phyloP scores from a whole-genome alignment of 2,888 invertebrate genomes.

The Synanthedon myopaeformis region DNA sequence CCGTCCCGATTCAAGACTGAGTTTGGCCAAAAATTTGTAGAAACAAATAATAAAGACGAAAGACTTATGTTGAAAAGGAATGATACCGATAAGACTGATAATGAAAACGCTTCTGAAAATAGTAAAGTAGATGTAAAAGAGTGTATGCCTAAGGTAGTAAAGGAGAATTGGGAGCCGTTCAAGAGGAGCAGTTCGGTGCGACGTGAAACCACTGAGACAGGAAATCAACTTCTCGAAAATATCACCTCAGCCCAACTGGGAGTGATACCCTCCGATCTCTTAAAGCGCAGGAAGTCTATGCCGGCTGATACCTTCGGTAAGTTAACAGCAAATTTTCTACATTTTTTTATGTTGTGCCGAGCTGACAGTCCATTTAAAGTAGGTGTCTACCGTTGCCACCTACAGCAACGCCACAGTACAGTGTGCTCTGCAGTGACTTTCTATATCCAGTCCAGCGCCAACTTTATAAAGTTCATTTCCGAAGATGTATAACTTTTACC shows the following conservation, averaged over 20 bases:
- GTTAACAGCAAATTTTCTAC: conserved; percentile 4
- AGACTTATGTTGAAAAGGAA: conserved; percentile 22
- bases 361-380: no score
- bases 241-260: conserved; percentile 28
- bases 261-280: conserved; percentile 20
- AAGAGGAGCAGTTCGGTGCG: conserved; percentile 7
- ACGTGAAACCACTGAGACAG: conserved; percentile 15
- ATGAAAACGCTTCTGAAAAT: conserved; percentile 21
- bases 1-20: conserved; percentile 24
- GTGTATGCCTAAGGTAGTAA: conserved; percentile 16
- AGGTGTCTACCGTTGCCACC: no score
- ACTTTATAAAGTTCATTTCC: no score
- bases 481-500: no score
- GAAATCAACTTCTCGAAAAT: conserved; percentile 42
- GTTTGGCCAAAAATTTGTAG: conserved; percentile 14
- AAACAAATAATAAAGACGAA: conserved; percentile 12
- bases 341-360: no score
- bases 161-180: conserved; percentile 20
- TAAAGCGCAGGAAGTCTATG: conserved; percentile 44
- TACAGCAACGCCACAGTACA: no score
- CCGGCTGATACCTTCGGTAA: conserved; percentile 35
- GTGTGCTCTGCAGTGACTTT: no score
- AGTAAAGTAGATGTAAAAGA: conserved; percentile 18
- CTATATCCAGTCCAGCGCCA: no score
- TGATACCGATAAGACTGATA: conserved; percentile 29